Evolutionary conservation across 1,140 invertebrate species (phyloP).

Genomic region (Dendroctonus valens): DNA sequence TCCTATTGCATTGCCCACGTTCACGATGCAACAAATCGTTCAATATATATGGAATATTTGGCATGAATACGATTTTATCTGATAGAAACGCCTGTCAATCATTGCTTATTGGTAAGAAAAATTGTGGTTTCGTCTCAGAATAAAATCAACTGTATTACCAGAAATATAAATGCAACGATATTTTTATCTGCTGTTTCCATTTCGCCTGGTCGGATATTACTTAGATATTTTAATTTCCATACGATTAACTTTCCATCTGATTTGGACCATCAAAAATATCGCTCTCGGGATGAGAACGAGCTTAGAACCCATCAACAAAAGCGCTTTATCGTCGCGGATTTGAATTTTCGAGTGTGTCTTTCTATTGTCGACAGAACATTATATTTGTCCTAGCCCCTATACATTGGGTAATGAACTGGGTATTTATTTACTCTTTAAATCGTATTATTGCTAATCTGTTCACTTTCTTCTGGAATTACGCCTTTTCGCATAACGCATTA

Average conservation of each 20-base stretch:
- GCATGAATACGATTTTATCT: conserved; percentile 28
- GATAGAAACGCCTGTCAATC: conserved; percentile 25
- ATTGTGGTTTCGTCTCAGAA: conserved; percentile 25
- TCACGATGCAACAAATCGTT: not conserved
- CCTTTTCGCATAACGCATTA: not conserved
- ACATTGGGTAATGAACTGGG: conserved; percentile 25
- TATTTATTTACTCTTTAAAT: conserved; percentile 27
- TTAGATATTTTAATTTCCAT: conserved; percentile 44
- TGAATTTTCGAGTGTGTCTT: conserved; percentile 32
- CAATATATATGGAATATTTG: conserved; percentile 18
- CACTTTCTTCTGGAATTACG: too few relatives aligned
- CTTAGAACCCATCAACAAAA: conserved; percentile 27
- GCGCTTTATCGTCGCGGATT: conserved; percentile 31
- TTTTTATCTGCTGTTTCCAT: conserved; percentile 42
- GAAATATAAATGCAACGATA: conserved; percentile 39
- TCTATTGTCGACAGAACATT: conserved; percentile 26
- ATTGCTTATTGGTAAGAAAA: conserved; percentile 38
- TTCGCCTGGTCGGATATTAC: conserved; percentile 42
- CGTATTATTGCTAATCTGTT: not conserved
- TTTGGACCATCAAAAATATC: conserved; percentile 34
- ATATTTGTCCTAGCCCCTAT: conserved; percentile 17
- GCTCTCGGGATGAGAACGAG: conserved; percentile 23
- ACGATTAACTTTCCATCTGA: conserved; percentile 42
- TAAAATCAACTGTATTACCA: conserved; percentile 31
- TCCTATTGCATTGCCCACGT: too few relatives aligned